phyloP scores from a whole-genome alignment of 1,140 invertebrate genomes.

The Drosophila willistoni region DNA sequence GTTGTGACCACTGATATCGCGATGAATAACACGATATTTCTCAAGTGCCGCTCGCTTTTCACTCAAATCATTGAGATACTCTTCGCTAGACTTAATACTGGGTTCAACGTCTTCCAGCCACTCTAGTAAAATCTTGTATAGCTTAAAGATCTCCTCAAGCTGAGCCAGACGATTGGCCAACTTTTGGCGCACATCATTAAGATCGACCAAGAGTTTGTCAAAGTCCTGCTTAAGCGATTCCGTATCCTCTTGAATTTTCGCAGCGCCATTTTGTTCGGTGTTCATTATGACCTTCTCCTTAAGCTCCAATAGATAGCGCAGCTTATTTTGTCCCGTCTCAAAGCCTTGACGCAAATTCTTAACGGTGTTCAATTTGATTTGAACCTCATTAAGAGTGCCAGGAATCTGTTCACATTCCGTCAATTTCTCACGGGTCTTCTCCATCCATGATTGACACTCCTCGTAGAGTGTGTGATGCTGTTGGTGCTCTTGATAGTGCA shows the following conservation, averaged over 20 bases:
- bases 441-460: conserved; percentile 96
- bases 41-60: conserved; percentile 95
- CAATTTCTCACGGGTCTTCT: conserved; percentile 92
- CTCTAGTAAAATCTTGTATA: conserved; percentile 89
- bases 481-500: conserved; percentile 96
- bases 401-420: conserved; percentile 90
- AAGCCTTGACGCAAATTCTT: conserved; percentile 93
- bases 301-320: conserved; percentile 94
- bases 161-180: conserved; percentile 88
- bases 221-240: conserved; percentile 94
- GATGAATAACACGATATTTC: conserved; percentile 90
- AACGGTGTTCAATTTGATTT: conserved; percentile 92
- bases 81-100: conserved; percentile 90
- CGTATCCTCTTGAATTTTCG: conserved; percentile 94
- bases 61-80: conserved; percentile 91
- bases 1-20: conserved; percentile 90
- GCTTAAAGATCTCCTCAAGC: conserved; percentile 93
- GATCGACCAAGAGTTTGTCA: conserved; percentile 91
- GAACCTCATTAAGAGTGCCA: conserved; percentile 90
- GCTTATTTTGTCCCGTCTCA: conserved; percentile 95
- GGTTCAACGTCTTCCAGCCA: conserved; percentile 94
- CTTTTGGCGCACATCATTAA: conserved; percentile 90
- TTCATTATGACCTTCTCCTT: conserved; percentile 96
- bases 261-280: conserved; percentile 92
- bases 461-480: conserved; percentile 94